Evolutionary conservation across 1,140 invertebrate species (phyloP), one percentile per base, ranked within the genome.

Genomic region (Microplitis mediator): DNA sequence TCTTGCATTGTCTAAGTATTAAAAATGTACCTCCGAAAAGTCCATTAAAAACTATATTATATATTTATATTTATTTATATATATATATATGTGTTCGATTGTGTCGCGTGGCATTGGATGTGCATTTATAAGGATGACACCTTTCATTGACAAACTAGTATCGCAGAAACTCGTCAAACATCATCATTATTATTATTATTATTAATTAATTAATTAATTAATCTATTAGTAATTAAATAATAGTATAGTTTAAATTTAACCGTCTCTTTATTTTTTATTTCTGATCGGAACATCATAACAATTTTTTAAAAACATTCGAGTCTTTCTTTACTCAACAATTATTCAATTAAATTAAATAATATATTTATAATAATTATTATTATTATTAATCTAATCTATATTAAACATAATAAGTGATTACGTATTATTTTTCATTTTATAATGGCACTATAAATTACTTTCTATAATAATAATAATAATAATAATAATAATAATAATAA

Each of bases 381-480:
- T 74, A 77, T 79, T 76, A 77, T 77, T 78, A 80, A 80, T 74
- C 73, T 73, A 77, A 71, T 77, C 74, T 78, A 75, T 77, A 74
- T 78, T 79, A 72, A 77, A 81, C 75, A 75, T 73, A 69, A 71
- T 11, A 11, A 45, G 6, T 45, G 11, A 45, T 9, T 45, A 45
- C 39, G 39, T 45, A 45, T 23, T 23, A 23, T 45, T 39, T 45
- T 11, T 45, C 39, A 9, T 3, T 3, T 82, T 84, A 86, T 79
- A 82, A 86, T 86, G 85, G 85, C 84, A 86, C 85, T 86, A 80
- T 86, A 82, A 82, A 80, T 81, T 80, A 81, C 79, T 82, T 81
- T 78, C 75, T 71, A 78, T 76, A 45, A 45, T 45, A 45, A 73
- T 77, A 76, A 82, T 78, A 75, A 76, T 75, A 69, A 74, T n/a